Percentiles rank a stretch among this genome's conserved stretches.
These are phyloP conservation scores for Tenthredo mesomela DNA, from an alignment of 2,888 invertebrate species.

Conservation along the genomic window DNA sequence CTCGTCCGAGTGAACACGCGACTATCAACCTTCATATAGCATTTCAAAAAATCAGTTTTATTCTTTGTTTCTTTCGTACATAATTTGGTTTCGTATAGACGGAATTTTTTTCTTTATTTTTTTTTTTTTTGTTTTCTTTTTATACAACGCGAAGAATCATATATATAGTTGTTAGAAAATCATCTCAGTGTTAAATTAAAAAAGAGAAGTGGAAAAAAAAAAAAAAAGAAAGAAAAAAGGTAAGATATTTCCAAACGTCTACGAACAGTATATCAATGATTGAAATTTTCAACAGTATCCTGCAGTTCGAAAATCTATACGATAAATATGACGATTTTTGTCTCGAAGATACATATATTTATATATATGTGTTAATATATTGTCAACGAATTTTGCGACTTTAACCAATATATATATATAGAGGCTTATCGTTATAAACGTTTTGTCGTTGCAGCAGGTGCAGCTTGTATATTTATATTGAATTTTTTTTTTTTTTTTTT, in stretches of 20 bases:
- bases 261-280: background rate
- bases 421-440: background rate
- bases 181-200: background rate
- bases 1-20: constrained; percentile 60
- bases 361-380: background rate
- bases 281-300: constrained; percentile 11
- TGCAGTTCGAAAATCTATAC: background rate
- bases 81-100: background rate
- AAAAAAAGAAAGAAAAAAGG: background rate
- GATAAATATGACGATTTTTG: constrained; percentile 7
- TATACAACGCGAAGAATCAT: background rate
- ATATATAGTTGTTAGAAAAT: background rate
- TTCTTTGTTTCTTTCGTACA: constrained; percentile 35
- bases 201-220: background rate
- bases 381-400: background rate
- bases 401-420: background rate
- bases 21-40: constrained; percentile 23
- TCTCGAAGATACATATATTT: background rate
- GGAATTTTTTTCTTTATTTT: background rate
- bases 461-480: constrained; percentile 27
- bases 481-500: no score
- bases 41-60: constrained; percentile 17
- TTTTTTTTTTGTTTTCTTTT: background rate
- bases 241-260: constrained; percentile 2
- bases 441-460: constrained; percentile 12